A percentile compares a stretch with the other conserved stretches of the same genome.
Evolutionary conservation across 2,113 vertebrate genomes (phyloP).

Genomic region (Apteryx mantelli): DNA sequence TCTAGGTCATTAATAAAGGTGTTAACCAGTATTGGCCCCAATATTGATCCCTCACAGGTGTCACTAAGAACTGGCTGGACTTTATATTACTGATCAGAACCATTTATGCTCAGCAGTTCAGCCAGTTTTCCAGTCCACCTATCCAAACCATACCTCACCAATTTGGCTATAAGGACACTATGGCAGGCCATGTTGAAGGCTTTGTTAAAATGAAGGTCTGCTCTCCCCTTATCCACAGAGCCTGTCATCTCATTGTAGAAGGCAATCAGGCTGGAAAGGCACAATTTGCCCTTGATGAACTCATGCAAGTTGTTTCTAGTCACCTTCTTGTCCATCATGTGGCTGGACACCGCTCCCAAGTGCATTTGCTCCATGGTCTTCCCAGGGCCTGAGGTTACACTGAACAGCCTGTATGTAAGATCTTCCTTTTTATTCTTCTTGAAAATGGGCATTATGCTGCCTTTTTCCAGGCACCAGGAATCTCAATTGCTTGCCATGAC

Average conservation of each 20-base stretch:
- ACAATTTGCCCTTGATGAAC: not conserved
- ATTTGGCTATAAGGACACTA: not conserved
- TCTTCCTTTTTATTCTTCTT: not conserved
- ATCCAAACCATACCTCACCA: not conserved
- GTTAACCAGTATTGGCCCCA: not conserved
- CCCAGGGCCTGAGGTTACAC: not conserved
- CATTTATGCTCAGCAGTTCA: not conserved
- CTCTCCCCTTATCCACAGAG: not conserved
- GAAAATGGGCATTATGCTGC: fast-evolving
- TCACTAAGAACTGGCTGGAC: not conserved
- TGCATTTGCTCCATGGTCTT: not conserved
- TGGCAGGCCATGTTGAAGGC: not conserved
- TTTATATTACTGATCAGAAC: not conserved
- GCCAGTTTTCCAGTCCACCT: not conserved
- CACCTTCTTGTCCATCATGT: not conserved
- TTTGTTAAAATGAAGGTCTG: not conserved
- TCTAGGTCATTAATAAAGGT: not conserved
- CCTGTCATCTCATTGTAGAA: not conserved
- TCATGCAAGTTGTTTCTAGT: not conserved
- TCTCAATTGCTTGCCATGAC: fast-evolving
- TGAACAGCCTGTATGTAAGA: not conserved
- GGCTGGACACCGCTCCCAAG: not conserved
- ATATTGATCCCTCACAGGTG: not conserved
- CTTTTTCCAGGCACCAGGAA: not conserved
- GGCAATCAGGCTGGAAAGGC: not conserved